A percentile compares a stretch with the other conserved stretches of the same genome.
Evolutionary conservation across 2,113 vertebrate species (phyloP).

Genomic region (Pseudorasbora parva): DNA sequence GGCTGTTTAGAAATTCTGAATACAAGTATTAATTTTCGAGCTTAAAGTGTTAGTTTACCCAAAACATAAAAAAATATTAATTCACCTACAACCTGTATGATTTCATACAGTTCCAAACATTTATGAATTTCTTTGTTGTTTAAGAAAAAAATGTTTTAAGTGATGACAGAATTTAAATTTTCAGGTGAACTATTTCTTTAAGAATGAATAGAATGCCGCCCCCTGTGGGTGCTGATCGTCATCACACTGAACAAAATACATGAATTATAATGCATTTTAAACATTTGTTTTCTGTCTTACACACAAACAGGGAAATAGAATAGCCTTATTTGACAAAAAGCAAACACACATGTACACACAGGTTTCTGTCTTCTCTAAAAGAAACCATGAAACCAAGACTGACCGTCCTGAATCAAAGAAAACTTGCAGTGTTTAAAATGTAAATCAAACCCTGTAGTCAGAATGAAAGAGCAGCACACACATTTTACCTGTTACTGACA

Average conservation of each 20-base stretch:
- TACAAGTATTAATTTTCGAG: too few relatives aligned
- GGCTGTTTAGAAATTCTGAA: too few relatives aligned
- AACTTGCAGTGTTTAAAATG: neutral
- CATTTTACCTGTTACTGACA: neutral
- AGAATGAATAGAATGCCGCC: conserved; percentile 24
- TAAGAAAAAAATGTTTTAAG: too few relatives aligned
- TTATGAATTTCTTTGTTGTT: too few relatives aligned
- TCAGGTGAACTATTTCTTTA: too few relatives aligned
- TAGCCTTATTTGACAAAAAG: conserved; percentile 17
- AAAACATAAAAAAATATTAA: too few relatives aligned
- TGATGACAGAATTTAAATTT: too few relatives aligned
- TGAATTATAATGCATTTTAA: neutral
- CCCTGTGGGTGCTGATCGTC: conserved; percentile 48
- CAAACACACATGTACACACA: conserved; percentile 1
- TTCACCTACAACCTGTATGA: too few relatives aligned
- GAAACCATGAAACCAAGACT: neutral
- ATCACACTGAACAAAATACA: conserved; percentile 35
- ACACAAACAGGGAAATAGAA: conserved; percentile 24
- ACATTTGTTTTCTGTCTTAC: conserved; percentile 36
- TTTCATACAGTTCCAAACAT: too few relatives aligned
- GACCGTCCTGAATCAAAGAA: neutral
- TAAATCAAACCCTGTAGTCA: neutral
- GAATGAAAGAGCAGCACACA: neutral
- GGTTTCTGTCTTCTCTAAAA: neutral
- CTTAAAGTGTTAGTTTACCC: too few relatives aligned